Conservation (phyloP, 2,113 vertebrate genomes). For the Platysternon megacephalum region DNA sequence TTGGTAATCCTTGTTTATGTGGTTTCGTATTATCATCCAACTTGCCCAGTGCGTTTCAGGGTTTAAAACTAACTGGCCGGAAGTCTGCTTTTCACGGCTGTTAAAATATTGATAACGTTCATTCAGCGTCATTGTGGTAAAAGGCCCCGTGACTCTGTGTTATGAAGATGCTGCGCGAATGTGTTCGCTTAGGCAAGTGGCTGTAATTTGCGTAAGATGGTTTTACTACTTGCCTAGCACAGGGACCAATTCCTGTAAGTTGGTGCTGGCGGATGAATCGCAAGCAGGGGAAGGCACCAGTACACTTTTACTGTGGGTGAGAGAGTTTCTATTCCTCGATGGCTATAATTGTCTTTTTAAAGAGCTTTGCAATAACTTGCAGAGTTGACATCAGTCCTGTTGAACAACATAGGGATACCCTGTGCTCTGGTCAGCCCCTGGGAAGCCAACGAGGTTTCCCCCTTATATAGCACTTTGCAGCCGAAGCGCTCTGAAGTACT, state of each 20-base stretch:
- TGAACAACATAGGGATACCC: not conserved
- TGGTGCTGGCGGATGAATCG: not conserved
- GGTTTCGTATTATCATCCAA: not conserved
- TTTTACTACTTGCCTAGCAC: slow-evolving; percentile 17
- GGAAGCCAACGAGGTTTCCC: not conserved
- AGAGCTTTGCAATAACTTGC: not conserved
- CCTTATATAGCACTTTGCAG: not conserved
- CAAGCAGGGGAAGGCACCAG: not conserved
- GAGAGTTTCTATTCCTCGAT: not conserved
- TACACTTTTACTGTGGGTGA: not conserved
- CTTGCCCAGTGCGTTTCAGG: not conserved
- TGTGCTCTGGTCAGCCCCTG: not conserved
- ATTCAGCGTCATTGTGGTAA: not conserved
- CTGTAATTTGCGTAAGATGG: not conserved
- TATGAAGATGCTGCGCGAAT: slow-evolving; percentile 30
- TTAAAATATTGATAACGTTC: slow-evolving; percentile 23
- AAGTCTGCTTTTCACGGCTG: not conserved
- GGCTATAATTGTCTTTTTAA: not conserved
- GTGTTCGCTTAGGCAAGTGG: not conserved
- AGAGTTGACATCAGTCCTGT: not conserved
- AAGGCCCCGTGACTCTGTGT: not conserved
- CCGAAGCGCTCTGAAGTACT: not conserved
- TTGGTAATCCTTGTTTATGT: not conserved
- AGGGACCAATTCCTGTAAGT: slow-evolving; percentile 20
- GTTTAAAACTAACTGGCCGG: not conserved